Conservation (phyloP, 2,888 invertebrate species). For the Tanypteryx hageni region DNA sequence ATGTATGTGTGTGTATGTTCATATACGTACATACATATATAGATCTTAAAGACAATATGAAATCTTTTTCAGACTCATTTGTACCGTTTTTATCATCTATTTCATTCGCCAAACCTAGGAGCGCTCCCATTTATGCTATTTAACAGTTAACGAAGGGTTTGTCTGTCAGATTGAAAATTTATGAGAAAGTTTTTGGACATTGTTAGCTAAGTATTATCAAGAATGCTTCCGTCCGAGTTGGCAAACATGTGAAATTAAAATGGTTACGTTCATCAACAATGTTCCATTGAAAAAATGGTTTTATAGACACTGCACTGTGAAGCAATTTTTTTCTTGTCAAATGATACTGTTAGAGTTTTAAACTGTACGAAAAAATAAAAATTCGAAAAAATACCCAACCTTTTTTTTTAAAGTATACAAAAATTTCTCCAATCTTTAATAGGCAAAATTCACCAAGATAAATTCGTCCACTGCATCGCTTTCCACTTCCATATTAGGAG, state of each 20-base stretch:
- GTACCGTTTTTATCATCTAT: background rate
- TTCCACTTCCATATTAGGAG: no score
- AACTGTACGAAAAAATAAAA: conserved; percentile 56
- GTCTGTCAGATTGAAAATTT: background rate
- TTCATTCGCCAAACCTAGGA: background rate
- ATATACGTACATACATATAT: background rate
- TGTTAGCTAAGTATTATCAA: conserved; percentile 54
- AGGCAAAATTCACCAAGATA: no score
- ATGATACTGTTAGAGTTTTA: conserved; percentile 58
- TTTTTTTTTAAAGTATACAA: no score
- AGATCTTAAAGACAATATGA: background rate
- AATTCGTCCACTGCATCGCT: no score
- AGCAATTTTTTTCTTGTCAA: conserved; percentile 27
- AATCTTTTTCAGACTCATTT: conserved; percentile 8
- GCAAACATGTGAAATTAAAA: conserved; percentile 46
- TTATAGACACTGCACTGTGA: conserved; percentile 62
- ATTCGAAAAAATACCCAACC: background rate
- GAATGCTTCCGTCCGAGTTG: conserved; percentile 61
- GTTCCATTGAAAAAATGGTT: conserved; percentile 53
- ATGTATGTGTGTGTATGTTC: no score
- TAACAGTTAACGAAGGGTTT: background rate
- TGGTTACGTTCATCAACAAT: conserved; percentile 8
- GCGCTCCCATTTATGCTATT: background rate
- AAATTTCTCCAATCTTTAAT: no score
- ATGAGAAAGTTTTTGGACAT: conserved; percentile 16